phyloP scores from a whole-genome alignment of 2,888 invertebrate genomes.

The Belgica antarctica region DNA sequence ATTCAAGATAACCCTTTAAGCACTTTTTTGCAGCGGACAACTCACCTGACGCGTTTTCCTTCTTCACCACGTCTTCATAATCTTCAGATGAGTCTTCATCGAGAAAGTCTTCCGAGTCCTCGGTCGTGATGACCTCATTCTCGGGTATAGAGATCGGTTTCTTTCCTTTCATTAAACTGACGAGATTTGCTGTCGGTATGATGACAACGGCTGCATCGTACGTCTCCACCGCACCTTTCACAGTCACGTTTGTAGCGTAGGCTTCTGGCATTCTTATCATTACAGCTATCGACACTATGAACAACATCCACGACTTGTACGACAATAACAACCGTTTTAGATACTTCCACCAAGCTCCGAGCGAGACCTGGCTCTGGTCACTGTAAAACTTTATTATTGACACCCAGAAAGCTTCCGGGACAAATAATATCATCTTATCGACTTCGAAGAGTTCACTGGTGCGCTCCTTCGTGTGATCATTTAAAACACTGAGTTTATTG shows the following conservation, averaged over 20 bases:
- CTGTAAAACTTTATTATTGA: slow-evolving; percentile 21
- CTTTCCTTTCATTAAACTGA: slow-evolving; percentile 12
- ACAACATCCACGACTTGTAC: slow-evolving; percentile 17
- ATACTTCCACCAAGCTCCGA: neutral
- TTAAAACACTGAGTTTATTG: neutral
- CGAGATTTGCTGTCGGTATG: neutral
- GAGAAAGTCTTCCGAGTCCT: slow-evolving; percentile 30
- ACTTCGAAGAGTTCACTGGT: neutral
- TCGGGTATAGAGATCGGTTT: slow-evolving; percentile 14
- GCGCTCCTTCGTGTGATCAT: neutral
- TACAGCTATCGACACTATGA: slow-evolving; percentile 1
- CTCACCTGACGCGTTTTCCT: slow-evolving; percentile 11
- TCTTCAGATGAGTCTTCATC: slow-evolving; percentile 32
- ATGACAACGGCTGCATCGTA: neutral
- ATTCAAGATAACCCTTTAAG: neutral
- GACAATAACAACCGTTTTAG: neutral
- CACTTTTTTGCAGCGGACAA: neutral
- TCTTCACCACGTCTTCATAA: neutral
- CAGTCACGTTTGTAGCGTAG: slow-evolving; percentile 13
- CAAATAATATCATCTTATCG: slow-evolving; percentile 19
- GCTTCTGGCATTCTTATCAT: slow-evolving; percentile 10
- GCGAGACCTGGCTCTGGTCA: too few relatives aligned
- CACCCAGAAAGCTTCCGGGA: neutral
- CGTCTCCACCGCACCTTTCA: neutral
- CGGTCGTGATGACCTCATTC: slow-evolving; percentile 20